Percentiles rank a stretch among this genome's conserved stretches.
Evolutionary conservation across 2,888 invertebrate genomes (phyloP).

Genomic region (Caenorhabditis imperialis): DNA sequence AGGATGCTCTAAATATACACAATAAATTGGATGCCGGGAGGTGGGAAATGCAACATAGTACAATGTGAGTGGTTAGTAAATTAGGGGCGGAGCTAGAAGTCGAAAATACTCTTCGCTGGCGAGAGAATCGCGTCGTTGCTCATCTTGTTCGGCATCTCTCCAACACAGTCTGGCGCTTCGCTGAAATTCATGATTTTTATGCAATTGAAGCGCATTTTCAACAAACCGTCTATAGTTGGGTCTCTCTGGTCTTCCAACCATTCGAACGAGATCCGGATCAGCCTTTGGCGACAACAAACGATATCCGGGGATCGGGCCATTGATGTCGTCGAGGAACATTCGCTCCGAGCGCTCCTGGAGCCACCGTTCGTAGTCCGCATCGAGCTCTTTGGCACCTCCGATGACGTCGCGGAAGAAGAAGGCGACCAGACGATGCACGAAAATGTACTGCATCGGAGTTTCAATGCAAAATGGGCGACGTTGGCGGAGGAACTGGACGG

Average conservation of each 20-base stretch:
- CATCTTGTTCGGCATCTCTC: constrained; percentile 68
- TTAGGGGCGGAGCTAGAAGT: constrained; percentile 15
- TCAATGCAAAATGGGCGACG: constrained; percentile 73
- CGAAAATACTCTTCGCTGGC: constrained; percentile 43
- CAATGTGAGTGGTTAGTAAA: constrained; percentile 4
- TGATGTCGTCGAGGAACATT: constrained; percentile 72
- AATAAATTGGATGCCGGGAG: background rate
- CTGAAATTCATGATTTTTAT: too few relatives aligned
- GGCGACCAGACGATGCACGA: constrained; percentile 64
- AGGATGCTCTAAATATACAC: constrained; percentile 16
- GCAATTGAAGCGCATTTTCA: too few relatives aligned
- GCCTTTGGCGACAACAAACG: constrained; percentile 83
- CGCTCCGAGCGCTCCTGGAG: constrained; percentile 70
- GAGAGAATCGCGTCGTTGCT: constrained; percentile 42
- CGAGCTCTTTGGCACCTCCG: constrained; percentile 62
- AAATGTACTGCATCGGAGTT: constrained; percentile 75
- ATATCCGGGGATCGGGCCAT: constrained; percentile 69
- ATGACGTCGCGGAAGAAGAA: constrained; percentile 69
- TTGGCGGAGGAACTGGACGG: constrained; percentile 74
- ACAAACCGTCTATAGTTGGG: constrained; percentile 59
- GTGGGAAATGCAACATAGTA: background rate
- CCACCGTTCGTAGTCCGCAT: constrained; percentile 74
- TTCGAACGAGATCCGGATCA: constrained; percentile 75
- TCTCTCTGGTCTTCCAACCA: constrained; percentile 60
- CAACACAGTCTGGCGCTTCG: constrained; percentile 74